Evolutionary conservation across 1,140 invertebrate genomes (phyloP), one percentile per base, ranked within the genome.

Genomic region (Drosophila seguyi): DNA sequence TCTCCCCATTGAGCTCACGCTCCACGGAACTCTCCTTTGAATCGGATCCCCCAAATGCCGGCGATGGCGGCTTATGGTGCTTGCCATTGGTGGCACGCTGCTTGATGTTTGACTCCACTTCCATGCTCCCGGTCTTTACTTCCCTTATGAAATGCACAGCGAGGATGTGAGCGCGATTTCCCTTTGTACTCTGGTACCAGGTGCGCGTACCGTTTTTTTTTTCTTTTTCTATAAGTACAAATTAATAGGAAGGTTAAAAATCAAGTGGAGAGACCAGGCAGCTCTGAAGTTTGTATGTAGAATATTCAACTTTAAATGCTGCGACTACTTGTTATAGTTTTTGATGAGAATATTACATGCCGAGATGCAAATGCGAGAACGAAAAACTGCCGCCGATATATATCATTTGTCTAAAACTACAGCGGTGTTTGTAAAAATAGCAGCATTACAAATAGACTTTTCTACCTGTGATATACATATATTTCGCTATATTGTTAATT

Each of bases 11-110:
- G 16, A 92, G 69, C 44, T 92, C 91, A 31, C 91, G 91, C 47
- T 92, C 91, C 22, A 92, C 90, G 34, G 91, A 92, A 38, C 91
- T 92, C 41, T 92, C 91, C 65, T 92, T 92, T 31, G 91, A 92
- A 56, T 90, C 90, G 36, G 78, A 66, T 44, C 48, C 85, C 61
- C 14, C 14, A n/a, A n/a, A n/a, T 18, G 36, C 42, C 16, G 58
- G 53, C 1, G 44, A 53, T 8, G 22, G 7, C 31, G 52, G 36
- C 4, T 53, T 7, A 31, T 13, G 47, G 48, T 52, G 50, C 25
- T 42, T 57, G 34, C 75, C 75, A 25, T 92, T 92, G 47, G 27
- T 55, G 31, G 75, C 58, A 18, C 73, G 75, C 48, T 84, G 63
- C 18, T 90, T 90, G 27, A 57, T 76, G 55, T 69, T 69, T 29